phyloP scores from a whole-genome alignment of 2,888 invertebrate genomes.

The Idaea dimidiata region DNA sequence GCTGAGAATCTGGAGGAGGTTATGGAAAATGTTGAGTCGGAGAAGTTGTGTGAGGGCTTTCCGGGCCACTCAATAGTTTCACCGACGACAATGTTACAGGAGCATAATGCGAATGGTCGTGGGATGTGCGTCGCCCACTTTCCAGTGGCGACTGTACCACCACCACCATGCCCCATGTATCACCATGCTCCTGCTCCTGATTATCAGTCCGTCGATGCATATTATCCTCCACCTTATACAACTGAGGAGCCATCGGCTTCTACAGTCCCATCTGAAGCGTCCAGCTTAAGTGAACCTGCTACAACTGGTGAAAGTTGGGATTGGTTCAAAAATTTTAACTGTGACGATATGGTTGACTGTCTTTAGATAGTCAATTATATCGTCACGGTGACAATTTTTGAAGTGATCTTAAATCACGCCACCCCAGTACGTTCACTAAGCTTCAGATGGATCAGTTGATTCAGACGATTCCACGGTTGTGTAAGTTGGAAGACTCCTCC shows the following conservation, averaged over 20 bases:
- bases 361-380: background rate
- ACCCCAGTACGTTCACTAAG: too few species aligned
- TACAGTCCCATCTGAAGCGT: constrained; percentile 23
- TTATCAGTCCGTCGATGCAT: constrained; percentile 35
- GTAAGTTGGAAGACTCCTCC: too few species aligned
- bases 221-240: constrained; percentile 34
- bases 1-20: constrained; percentile 48
- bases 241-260: constrained; percentile 25
- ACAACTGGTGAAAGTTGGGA: constrained; percentile 45
- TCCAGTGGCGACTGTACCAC: constrained; percentile 28
- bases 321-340: constrained; percentile 49
- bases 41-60: constrained; percentile 24
- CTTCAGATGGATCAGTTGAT: too few species aligned
- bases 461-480: too few species aligned
- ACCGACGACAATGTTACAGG: constrained; percentile 35
- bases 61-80: too few species aligned
- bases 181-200: constrained; percentile 26
- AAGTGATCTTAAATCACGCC: too few species aligned
- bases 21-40: constrained; percentile 50
- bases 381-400: too few species aligned
- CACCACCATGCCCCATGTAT: constrained; percentile 5
- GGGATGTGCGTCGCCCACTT: constrained; percentile 42
- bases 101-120: constrained; percentile 28
- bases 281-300: constrained; percentile 24
- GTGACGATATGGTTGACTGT: background rate